Evolutionary conservation across 2,888 invertebrate genomes (phyloP), one percentile per base, ranked within the genome.

Genomic region (Ceratothoa steindachneri): DNA sequence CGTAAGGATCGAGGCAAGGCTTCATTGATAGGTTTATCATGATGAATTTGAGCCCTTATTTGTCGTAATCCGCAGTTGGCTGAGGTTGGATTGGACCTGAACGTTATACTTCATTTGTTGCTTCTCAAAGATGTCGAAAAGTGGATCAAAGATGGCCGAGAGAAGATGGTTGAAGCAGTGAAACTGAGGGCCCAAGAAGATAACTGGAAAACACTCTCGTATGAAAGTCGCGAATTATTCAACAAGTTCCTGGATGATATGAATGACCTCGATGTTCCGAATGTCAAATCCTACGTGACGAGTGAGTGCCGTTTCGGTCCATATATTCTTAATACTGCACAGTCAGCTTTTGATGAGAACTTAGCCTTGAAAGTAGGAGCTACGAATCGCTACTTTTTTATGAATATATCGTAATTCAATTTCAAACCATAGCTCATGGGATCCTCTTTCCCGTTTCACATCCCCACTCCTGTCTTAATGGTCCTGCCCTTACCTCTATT

Each of bases 71-170:
- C n/a, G n/a, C 83, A 88, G 88, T 82, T 89, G 68, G 86, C 86
- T 71, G 86, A 85, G 28, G 86, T 88, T 77, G 97, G 97, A 0
- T 87, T 98, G 81, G 97, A 98, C 86, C 87, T 98, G 74, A 90
- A 92, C 80, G 97, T 95, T 84, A 93, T 94, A 83, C 87, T 98
- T 81, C 93, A 97, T 83, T 92, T 93, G 28, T 89, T 93, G 79
- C 86, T 98, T 75, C 88, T 93, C 79, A 88, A 88, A 12, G 91
- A 93, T 0, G 86, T 95, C 68, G 89, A 89, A 60, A 89, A 90
- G 84, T 89, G 91, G 27, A 86, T 96, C 75, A 88, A 88, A 81
- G 93, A 93, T 81, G 89, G 91, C 66, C 89, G 90, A 81, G 92
- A 93, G 80, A 93, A 93, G 83, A 87, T 92, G 81, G 87, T 92